Percentiles rank a stretch among this genome's conserved stretches.
phyloP scores from a whole-genome alignment of 2,113 vertebrate genomes.

The Daboia siamensis region DNA sequence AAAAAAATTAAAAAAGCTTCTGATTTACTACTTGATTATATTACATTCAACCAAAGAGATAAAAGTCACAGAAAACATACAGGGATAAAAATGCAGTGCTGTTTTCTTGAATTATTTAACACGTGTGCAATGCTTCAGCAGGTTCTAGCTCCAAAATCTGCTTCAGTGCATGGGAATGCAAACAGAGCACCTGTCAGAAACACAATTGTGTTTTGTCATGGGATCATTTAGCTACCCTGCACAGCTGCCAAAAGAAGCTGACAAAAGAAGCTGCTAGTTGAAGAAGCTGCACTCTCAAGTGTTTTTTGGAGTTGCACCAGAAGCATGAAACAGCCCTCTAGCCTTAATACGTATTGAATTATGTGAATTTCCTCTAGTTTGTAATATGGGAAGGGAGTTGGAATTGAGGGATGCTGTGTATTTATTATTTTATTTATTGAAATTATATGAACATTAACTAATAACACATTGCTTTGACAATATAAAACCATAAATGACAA shows the following conservation, averaged over 20 bases:
- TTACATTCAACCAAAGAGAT: background rate
- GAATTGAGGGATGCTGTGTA: background rate
- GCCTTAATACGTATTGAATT: background rate
- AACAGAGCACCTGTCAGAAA: background rate
- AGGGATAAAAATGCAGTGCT: background rate
- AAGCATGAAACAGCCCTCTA: background rate
- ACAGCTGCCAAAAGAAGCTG: background rate
- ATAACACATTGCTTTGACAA: background rate
- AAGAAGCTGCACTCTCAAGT: background rate
- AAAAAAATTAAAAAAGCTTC: background rate
- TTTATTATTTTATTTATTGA: background rate
- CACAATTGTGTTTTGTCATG: background rate
- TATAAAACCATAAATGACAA: background rate
- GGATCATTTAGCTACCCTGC: background rate
- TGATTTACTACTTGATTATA: background rate
- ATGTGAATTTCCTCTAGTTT: background rate
- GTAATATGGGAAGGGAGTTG: background rate
- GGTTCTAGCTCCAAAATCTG: background rate
- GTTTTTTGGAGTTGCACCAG: background rate
- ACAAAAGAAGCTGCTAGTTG: background rate
- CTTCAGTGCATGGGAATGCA: background rate
- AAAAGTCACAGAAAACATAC: background rate
- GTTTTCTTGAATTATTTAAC: background rate
- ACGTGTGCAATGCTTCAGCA: background rate
- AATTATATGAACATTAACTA: background rate